phyloP scores from a whole-genome alignment of 2,113 vertebrate genomes.

The Climacteris rufus region DNA sequence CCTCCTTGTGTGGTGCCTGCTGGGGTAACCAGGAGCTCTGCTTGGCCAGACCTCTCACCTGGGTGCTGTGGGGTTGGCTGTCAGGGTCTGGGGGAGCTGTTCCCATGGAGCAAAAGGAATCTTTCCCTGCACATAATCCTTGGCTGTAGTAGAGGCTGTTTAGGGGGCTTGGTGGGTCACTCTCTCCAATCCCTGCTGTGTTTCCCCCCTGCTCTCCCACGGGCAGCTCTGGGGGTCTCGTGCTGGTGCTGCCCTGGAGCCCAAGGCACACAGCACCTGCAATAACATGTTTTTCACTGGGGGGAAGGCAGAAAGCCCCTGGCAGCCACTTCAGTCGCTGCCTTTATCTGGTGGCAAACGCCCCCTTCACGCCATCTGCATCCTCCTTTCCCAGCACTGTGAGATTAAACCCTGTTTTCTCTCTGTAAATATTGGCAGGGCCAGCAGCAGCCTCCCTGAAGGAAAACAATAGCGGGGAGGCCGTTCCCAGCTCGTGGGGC shows the following conservation, averaged over 20 bases:
- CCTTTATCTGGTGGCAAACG: slow-evolving; percentile 27
- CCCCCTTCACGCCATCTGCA: slow-evolving; percentile 41
- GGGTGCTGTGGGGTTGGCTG: background rate
- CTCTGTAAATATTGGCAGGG: slow-evolving; percentile 43
- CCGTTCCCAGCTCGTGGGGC: background rate
- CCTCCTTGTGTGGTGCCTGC: background rate
- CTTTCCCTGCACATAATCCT: background rate
- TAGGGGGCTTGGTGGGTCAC: background rate
- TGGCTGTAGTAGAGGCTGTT: rapidly evolving
- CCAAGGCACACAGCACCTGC: background rate
- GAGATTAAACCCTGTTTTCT: slow-evolving; percentile 18
- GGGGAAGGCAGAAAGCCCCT: background rate
- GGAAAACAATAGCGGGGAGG: background rate
- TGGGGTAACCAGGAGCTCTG: background rate
- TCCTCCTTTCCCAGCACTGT: slow-evolving; percentile 43
- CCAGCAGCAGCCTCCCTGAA: slow-evolving; percentile 23
- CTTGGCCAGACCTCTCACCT: background rate
- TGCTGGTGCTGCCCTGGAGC: background rate
- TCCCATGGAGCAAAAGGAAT: background rate
- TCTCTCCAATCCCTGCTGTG: background rate
- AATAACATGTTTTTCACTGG: slow-evolving; percentile 30
- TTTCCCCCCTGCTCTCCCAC: background rate
- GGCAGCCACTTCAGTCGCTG: background rate
- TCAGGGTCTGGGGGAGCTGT: background rate
- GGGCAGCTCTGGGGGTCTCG: rapidly evolving